Base-by-base conservation (phyloP, 2,888 invertebrate species). In the Romanomermis culicivorax region DNA sequence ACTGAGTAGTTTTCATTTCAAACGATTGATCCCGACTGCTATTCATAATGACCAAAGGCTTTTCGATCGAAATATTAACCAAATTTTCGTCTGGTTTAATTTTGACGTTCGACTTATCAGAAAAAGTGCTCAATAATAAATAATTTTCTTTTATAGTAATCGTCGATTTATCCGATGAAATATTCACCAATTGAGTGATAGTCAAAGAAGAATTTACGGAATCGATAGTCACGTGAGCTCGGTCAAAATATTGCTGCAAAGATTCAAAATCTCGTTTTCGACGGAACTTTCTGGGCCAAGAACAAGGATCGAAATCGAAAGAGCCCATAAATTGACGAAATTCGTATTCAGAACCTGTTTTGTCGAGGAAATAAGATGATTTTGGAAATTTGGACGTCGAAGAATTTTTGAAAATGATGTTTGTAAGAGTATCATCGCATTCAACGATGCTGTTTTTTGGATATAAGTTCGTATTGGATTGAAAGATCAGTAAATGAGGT, bases 171-270 rank as follows among this genome's bases (percentile, higher is more conserved):
- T 23, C 50, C 11, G 50, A 25, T 25, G 50, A n/a, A 27, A 49
- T 49, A 49, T 49, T 49, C 3, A 49, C 23, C 25, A 49, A 29
- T 29, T 49, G 50, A 4, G 50, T 27, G 25, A 49, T 29, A 27
- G 27, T 49, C 27, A 49, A 7, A 29, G 25, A 27, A 25, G 50
- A 49, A 17, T 25, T 7, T 7, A 17, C 25, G 25, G 50, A 25
- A 49, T 25, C 27, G 11, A 49, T 7, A 11, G 23, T 29, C 11
- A 49, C 29, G 29, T 49, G 7, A 3, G 50, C 25, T 7, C 7
- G 4, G 14, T 49, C 29, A 14, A 49, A 49, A n/a, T 14, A 11
- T 11, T 25, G 29, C 11, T 25, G 4, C 27, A 49, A n/a, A 4
- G 45, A 23, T 45, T 45, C 17, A 23, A 45, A 45, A 7, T 45